Evolutionary conservation across 1,140 invertebrate species (phyloP), one percentile per base, ranked within the genome.

Genomic region (Pogonognathellus flavescens): DNA sequence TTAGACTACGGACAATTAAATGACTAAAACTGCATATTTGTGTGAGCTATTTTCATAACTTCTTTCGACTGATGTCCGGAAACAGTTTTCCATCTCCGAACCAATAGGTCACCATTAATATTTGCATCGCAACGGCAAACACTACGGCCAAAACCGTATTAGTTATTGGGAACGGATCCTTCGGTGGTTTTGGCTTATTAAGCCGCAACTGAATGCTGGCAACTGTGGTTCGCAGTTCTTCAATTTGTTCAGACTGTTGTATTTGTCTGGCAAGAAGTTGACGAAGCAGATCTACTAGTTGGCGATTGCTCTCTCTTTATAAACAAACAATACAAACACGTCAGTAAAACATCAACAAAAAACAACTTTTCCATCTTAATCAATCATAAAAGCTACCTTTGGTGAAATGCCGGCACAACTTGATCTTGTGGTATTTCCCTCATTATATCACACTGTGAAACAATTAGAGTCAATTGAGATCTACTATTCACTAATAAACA

Each of bases 241-340:
- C 84, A 18, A 89, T 89, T 84, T 89, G 87, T 60, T 89, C 88
- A 2, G 88, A 88, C 72, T 89, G 88, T 72, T 89, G 83, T 20
- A 89, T 87, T 60, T 89, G 88, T 49, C 86, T 62, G 16, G 86
- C 85, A 11, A 89, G 80, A 11, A 89, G 85, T 52, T 89, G 88
- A 49, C 88, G 85, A 14, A 89, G 84, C 53, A 89, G 81, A 20
- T 89, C 88, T 20, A 89, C 57, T 11, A 89, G 80, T 82, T 89
- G 87, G n/a, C 88, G 88, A 60, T 89, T 89, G 50, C 86, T 88
- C 76, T 88, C 88, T 22, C 88, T 88, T 41, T 31, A 52, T 80
- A 50, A 83, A 66, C 18, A 66, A 59, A 18, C 14, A 55, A 41
- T 6, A 31, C 4, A 62, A 84, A n/a, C 41, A 80, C 52, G 52